Conservation (phyloP, 1,140 invertebrate genomes). For the Goniozus legneri region DNA sequence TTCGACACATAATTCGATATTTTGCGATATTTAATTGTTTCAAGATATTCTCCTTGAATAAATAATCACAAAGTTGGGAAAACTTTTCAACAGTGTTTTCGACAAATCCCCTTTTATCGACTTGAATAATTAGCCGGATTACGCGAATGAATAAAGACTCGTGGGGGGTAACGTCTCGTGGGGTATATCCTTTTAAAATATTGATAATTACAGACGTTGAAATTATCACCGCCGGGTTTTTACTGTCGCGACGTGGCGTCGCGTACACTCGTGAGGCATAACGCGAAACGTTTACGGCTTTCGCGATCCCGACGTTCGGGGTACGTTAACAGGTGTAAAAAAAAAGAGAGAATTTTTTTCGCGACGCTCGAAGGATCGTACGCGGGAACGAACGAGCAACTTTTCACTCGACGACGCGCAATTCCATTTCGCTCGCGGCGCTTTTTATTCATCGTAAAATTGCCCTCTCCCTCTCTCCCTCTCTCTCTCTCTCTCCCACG, state of each 20-base stretch:
- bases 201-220: conserved; percentile 11
- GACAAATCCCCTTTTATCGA: too few species aligned
- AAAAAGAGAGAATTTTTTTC: conserved; percentile 21
- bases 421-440: conserved; percentile 17
- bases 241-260: background rate
- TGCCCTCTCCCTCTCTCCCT: conserved; percentile 16
- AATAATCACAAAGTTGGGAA: too few species aligned
- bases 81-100: too few species aligned
- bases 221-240: background rate
- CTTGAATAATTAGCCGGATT: background rate
- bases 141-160: background rate
- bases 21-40: too few species aligned
- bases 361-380: conserved; percentile 6
- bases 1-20: too few species aligned
- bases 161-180: conserved; percentile 1
- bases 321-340: conserved; percentile 24
- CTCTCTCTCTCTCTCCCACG: conserved; percentile 5
- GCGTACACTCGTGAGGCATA: conserved; percentile 1
- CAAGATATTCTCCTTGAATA: too few species aligned
- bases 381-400: conserved; percentile 16
- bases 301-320: too few species aligned
- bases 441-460: conserved; percentile 28
- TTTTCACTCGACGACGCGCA: conserved; percentile 25
- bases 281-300: conserved; percentile 18
- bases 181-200: conserved; percentile 9